Base-by-base conservation (phyloP, 2,797 vertebrate species). In the Cyprinodon diabolis region DNA sequence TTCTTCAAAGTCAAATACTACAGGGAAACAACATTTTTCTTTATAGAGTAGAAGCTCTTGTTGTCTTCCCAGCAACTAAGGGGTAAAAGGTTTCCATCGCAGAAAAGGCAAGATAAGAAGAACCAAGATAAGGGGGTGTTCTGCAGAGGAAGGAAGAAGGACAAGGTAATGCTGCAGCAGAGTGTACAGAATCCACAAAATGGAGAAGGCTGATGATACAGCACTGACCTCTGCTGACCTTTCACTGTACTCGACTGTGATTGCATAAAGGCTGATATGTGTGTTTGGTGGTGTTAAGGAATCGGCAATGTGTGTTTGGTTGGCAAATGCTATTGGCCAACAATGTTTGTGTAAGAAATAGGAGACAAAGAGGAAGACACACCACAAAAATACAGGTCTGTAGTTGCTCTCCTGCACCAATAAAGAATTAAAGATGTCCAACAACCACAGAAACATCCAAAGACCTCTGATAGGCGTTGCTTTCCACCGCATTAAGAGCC, bases 181-280 rank as follows among this genome's bases (percentile, higher is more conserved):
- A 83, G 86, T 68, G 79, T 84, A 76, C 68, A 15, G 17, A 86
- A 87, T 78, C 30, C 15, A 78, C 78, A 68, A 68, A 76, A 76
- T 65, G 67, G 84, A 74, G 81, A 73, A 21, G 48, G 80, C 54
- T 74, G 78, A 87, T 75, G 86, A 81, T 21, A 56, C 56, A 63
- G 57, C 40, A 69, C 69, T 86, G n/a, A 43, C 81, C 78, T 68
- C 73, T 40, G 12, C 48, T n/a, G 79, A 51, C 54, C 74, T 79
- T 85, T 85, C 78, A 72, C 82, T 84, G 76, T 69, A 56, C 78
- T 83, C 81, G 81, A 83, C 82, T 85, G 80, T 77, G 81, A 79
- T 78, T 76, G 82, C 85, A 85, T 87, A 83, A 87, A 77, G 85
- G 82, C 6, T 54, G 66, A 76, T 66, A 49, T 67, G 74, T 74